Evolutionary conservation across 1,140 invertebrate species (phyloP), one percentile per base, ranked within the genome.

Genomic region (Bactericera cockerelli): DNA sequence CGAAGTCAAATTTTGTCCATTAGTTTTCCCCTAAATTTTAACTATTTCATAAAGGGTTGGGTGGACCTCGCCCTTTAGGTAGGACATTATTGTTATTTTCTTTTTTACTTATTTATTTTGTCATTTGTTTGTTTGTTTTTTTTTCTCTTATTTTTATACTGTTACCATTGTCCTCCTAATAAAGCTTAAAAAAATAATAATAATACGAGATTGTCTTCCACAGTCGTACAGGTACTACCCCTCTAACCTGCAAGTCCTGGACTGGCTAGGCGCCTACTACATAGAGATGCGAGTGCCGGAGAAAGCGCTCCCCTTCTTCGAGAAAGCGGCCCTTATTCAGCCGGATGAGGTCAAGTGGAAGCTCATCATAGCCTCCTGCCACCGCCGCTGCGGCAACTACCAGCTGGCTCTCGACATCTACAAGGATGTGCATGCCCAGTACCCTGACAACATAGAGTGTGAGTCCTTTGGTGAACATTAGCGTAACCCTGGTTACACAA

Each of bases 211-310:
- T n/a, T n/a, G n/a, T n/a, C 56, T 62, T 26, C 68, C 73, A 62
- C 64, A 89, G 81, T 86, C 89, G 3, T 91, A 87, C 71, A 81
- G 90, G 64, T 87, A 88, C 68, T 91, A 87, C 71, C 92, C 93
- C 55, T 87, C 87, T 33, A 89, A 90, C 72, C 81, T 94, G 49
- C 80, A 83, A 59, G 89, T 91, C 0, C 87, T 96, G 59, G 87
- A 93, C 68, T 96, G 92, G 82, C 76, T 97, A 25, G 89, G 87
- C 42, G 87, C 87, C 0, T 93, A 95, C 70, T 93, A 90, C 67
- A 84, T 94, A 58, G 87, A 93, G 66, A 81, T 91, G 66, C 86
- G 93, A 74, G 81, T 87, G 66, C 55, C 87, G 38, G 93, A 96
- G 69, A 93, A 93, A 73, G 90, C 93, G 2, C 78, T 94, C 38